Conservation (phyloP, 2,113 vertebrate species). For the Xenopus tropicalis region UCB_Xtro_10.0 CM004451.2:49429001-49429500, state of each 20-base stretch:
- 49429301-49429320: conserved; percentile 58
- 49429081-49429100: too few relatives aligned
- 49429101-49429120: too few relatives aligned
- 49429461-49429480: conserved; percentile 63
- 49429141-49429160: too few relatives aligned
- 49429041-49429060: too few relatives aligned
- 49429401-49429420: conserved; percentile 60
- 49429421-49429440: conserved; percentile 59
- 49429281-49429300: conserved; percentile 58
- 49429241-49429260: conserved; percentile 61
- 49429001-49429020: too few relatives aligned
- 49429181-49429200: too few relatives aligned
- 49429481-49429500: conserved; percentile 12
- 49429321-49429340: conserved; percentile 61
- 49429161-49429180: too few relatives aligned
- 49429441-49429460: conserved; percentile 59
- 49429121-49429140: too few relatives aligned
- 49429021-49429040: too few relatives aligned
- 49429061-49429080: too few relatives aligned
- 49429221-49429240: conserved; percentile 30
- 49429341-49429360: conserved; percentile 62
- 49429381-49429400: conserved; percentile 58
- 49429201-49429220: not conserved
- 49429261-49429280: conserved; percentile 56
- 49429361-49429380: conserved; percentile 59